Conservation (phyloP, 2,113 vertebrate genomes). For the Scalopus aquaticus region DNA sequence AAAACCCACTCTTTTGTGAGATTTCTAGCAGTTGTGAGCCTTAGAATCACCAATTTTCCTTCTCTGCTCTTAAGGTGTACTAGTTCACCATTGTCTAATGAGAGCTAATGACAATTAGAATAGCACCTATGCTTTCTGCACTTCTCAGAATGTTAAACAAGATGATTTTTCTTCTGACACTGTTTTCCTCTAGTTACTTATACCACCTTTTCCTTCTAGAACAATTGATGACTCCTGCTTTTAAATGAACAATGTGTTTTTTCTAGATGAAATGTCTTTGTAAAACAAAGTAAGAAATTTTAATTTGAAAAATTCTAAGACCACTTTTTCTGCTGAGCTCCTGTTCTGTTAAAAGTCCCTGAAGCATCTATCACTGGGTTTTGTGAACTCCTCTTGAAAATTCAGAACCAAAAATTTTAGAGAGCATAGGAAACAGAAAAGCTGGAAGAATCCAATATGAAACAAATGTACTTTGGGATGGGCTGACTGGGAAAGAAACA, state of each 20-base stretch:
- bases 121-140: not conserved
- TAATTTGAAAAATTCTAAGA: constrained; percentile 38
- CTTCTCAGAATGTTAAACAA: constrained; percentile 13
- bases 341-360: constrained; percentile 19
- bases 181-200: constrained; percentile 11
- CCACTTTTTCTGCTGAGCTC: constrained; percentile 49
- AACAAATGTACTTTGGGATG: not conserved
- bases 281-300: constrained; percentile 54
- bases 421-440: not conserved
- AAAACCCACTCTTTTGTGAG: constrained; percentile 50
- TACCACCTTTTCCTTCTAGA: not conserved
- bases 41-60: not conserved
- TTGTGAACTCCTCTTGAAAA: constrained; percentile 42
- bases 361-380: not conserved
- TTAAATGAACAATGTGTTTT: not conserved
- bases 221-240: not conserved
- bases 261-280: not conserved
- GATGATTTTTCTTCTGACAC: not conserved
- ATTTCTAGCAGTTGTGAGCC: not conserved
- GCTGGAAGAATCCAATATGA: not conserved
- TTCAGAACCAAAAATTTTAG: constrained; percentile 44
- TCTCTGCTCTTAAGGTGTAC: not conserved
- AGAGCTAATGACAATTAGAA: not conserved
- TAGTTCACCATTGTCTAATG: not conserved
- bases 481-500: not conserved